These are phyloP conservation scores for Caenorhabditis japonica DNA, from an alignment of 2,888 invertebrate genomes.

Conservation along the genomic window DNA sequence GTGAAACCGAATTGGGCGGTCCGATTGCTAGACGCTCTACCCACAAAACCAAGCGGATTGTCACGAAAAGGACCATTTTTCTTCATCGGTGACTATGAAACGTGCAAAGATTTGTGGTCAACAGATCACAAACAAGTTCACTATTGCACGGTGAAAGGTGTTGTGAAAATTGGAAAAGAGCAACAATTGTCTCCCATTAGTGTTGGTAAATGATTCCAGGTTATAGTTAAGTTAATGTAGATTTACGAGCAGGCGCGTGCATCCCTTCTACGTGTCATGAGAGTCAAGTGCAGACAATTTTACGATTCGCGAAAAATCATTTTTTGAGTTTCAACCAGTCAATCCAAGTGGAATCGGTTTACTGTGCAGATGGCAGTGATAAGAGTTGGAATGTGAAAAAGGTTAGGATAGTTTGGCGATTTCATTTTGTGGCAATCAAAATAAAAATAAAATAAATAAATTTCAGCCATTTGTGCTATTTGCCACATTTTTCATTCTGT, in stretches of 20 bases:
- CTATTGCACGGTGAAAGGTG: slow-evolving; percentile 31
- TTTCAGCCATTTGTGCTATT: slow-evolving; percentile 20
- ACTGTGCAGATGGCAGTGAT: slow-evolving; percentile 28
- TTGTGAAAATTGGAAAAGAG: neutral
- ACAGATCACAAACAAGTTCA: slow-evolving; percentile 13
- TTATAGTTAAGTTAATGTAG: too few species aligned
- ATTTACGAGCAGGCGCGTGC: slow-evolving; percentile 12
- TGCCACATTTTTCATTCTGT: slow-evolving; percentile 10
- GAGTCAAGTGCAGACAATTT: slow-evolving; percentile 1
- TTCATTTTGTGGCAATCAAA: too few species aligned
- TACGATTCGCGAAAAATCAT: neutral
- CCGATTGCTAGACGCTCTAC: slow-evolving; percentile 56
- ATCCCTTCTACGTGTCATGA: slow-evolving; percentile 11
- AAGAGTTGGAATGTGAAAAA: slow-evolving; percentile 17
- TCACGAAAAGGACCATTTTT: slow-evolving; percentile 63
- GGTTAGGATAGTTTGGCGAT: neutral
- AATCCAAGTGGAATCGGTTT: slow-evolving; percentile 10
- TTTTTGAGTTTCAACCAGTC: slow-evolving; percentile 8
- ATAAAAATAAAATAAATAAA: too few species aligned
- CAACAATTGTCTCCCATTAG: slow-evolving; percentile 7
- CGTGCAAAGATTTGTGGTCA: slow-evolving; percentile 45
- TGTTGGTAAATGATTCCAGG: neutral
- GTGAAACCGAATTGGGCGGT: slow-evolving; percentile 21
- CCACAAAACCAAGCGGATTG: slow-evolving; percentile 56
- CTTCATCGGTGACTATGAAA: slow-evolving; percentile 64